phyloP scores from a whole-genome alignment of 2,888 invertebrate species.

The Pristionchus entomophagus region DNA sequence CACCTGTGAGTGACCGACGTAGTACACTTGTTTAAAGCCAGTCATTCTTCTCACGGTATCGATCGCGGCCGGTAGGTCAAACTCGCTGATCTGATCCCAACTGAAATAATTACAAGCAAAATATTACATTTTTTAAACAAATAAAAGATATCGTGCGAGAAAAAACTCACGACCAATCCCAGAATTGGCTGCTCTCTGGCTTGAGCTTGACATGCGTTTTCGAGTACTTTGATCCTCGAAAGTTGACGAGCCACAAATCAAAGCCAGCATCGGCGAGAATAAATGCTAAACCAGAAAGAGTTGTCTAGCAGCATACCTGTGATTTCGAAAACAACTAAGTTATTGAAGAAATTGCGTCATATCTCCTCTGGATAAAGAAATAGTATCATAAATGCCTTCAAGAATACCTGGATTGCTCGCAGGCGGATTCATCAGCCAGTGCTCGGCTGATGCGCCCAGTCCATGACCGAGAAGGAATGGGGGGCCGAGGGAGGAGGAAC shows the following conservation, averaged over 20 bases:
- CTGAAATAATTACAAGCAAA: neutral
- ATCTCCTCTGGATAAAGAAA: no score
- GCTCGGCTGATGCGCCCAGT: constrained; percentile 18
- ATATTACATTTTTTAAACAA: neutral
- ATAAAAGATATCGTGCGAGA: no score
- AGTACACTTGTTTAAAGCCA: neutral
- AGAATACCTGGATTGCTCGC: constrained; percentile 1
- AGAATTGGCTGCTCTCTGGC: neutral
- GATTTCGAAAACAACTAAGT: no score
- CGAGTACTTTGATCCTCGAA: neutral
- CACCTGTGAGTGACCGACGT: constrained; percentile 33
- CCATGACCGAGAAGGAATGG: neutral
- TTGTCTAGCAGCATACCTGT: neutral
- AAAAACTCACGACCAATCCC: constrained; percentile 19
- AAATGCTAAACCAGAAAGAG: neutral
- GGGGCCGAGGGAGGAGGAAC: neutral
- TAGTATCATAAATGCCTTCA: no score
- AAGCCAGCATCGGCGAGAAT: constrained; percentile 32
- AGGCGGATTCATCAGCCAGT: constrained; percentile 24
- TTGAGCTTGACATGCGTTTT: neutral
- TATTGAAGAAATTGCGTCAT: no score
- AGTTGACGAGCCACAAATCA: constrained; percentile 17
- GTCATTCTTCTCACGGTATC: neutral
- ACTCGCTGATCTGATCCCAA: constrained; percentile 35
- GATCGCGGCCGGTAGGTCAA: neutral